Evolutionary conservation across 2,888 invertebrate species (phyloP), one percentile per base, ranked within the genome.

Genomic region (Pollenia amentaria): DNA sequence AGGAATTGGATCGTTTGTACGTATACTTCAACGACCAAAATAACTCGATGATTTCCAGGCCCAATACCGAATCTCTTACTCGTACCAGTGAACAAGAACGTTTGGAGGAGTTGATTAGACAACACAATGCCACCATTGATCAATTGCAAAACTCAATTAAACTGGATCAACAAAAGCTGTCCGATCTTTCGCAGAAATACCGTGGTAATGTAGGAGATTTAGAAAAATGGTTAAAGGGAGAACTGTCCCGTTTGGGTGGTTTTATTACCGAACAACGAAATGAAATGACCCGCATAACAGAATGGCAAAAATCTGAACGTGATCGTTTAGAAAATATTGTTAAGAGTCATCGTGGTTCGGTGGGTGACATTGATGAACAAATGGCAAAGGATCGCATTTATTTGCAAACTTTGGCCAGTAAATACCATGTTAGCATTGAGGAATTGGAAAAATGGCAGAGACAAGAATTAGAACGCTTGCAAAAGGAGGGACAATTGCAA

Each of bases 401-500:
- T 16, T 89, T 93, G 0, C 90, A 92, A 83, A 88, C 87, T 9
- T 53, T 93, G 82, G 92, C 93, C 3, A 89, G 89, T 42, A 92
- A 92, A 62, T 93, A 93, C 72, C 91, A 93, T 14, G 91, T 93
- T 1, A 91, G 90, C 51, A 90, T 93, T 62, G 92, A 92, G 18
- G 93, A 93, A 48, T 88, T 93, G 9, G 92, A 92, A 79, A 90
- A 91, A 40, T 93, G 93, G 93, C 93, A 93, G 75, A 90, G 90
- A 6, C 88, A 90, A 29, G 93, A 93, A 69, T 60, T 93, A 65
- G 89, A 91, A n/a, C 90, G 93, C 3, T 87, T 93, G 53, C 91
- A 92, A 44, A 89, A 90, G 53, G 90, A 91, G 18, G 90, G 90
- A 7, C 91, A 92, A 46, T 53, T 85, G 0, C 88, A 89, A 67